phyloP scores from a whole-genome alignment of 2,888 invertebrate species.

The Aromia moschata region DNA sequence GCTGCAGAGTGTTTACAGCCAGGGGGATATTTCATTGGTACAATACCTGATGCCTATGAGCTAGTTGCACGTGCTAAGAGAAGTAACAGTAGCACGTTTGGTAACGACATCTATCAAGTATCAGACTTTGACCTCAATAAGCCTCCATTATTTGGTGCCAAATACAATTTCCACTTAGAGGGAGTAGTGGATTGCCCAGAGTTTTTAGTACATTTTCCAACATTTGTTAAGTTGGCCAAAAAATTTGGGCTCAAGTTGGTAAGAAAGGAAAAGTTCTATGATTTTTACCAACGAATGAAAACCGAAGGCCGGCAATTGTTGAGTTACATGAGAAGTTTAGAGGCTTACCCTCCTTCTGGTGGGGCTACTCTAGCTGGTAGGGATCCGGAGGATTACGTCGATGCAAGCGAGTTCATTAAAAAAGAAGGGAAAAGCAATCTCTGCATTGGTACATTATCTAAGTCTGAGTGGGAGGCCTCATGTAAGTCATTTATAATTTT shows the following conservation, averaged over 20 bases:
- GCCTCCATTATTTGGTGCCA: constrained; percentile 91
- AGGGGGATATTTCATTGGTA: constrained; percentile 96
- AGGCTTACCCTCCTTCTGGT: constrained; percentile 77
- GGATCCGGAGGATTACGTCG: constrained; percentile 74
- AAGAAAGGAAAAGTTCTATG: constrained; percentile 77
- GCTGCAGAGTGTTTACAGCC: constrained; percentile 87
- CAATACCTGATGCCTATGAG: constrained; percentile 93
- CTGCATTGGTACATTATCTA: constrained; percentile 83
- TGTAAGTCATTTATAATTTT: too few relatives aligned
- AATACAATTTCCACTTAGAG: constrained; percentile 95
- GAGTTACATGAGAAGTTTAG: constrained; percentile 81
- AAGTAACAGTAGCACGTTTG: constrained; percentile 70
- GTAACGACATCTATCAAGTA: constrained; percentile 82
- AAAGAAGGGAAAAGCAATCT: constrained; percentile 56
- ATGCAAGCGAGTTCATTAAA: constrained; percentile 72
- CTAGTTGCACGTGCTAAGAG: constrained; percentile 80
- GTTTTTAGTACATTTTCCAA: constrained; percentile 94
- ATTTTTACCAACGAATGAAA: constrained; percentile 77
- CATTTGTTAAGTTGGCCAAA: constrained; percentile 77
- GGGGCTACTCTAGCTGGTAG: constrained; percentile 68
- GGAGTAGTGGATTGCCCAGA: constrained; percentile 99
- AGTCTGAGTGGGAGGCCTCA: constrained; percentile 92
- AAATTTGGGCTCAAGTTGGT: constrained; percentile 78
- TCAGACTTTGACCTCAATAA: constrained; percentile 73
- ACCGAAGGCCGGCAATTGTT: constrained; percentile 70